Evolutionary conservation across 2,113 vertebrate species (phyloP), one percentile per base, ranked within the genome.

Genomic region (Neopipo cinnamomea): DNA sequence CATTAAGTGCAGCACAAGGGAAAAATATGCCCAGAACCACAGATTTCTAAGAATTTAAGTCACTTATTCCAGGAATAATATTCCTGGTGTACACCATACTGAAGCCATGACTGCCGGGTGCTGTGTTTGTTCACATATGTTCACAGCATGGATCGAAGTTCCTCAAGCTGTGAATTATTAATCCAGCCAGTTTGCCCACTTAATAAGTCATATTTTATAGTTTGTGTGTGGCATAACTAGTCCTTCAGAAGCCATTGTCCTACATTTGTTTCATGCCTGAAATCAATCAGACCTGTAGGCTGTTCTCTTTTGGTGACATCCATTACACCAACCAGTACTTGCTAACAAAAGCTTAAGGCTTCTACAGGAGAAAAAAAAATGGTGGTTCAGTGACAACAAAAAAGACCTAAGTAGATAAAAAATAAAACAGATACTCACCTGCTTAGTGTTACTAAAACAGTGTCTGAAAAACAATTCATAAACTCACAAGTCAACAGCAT

Each of bases 31-130:
- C 63, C 76, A 79, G 86, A 96, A 88, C 46, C 82, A 85, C 63
- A 76, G 93, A 88, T 89, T 97, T 97, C 95, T 91, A 97, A 96
- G 94, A 97, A 95, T 63, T 70, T 91, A 25, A 28, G 16, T 82
- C 77, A 83, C 31, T 91, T 92, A 82, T 97, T 97, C 97, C 94
- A 95, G 68, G 95, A 97, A 96, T 67, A 84, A 37, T 74, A 85
- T 91, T 87, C 91, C 59, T 90, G 50, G 58, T 68, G 73, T 77
- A 91, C 78, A 61, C 66, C 44, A 56, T 42, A 24, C 47, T 61
- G 37, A 78, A 81, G 65, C 62, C 23, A 1, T 52, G 66, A 74
- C 35, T 0, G 0, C 91, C 77, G 61, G 49, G 55, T 83, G 62
- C 62, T 62, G 6, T 52, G 27, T 79, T 81, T 80, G 70, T 79